These are phyloP conservation scores for Mellivora capensis DNA, from an alignment of 2,113 vertebrate genomes.

Conservation along the genomic window DNA sequence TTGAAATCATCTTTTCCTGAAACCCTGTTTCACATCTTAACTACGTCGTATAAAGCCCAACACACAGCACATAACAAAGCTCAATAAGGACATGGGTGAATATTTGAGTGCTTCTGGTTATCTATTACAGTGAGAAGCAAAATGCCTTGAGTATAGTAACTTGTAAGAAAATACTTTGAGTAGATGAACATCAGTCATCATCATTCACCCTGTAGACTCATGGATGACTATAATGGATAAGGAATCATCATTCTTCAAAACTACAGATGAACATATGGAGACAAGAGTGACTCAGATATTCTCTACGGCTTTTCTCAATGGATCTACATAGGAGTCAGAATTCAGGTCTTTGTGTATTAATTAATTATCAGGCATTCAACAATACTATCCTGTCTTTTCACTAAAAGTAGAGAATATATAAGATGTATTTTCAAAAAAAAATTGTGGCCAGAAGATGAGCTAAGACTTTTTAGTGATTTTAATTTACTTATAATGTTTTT, in stretches of 20 bases:
- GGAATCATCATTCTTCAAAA: background rate
- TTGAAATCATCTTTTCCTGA: background rate
- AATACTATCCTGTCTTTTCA: background rate
- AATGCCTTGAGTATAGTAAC: background rate
- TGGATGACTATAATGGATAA: background rate
- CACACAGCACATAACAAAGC: background rate
- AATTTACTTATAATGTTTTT: background rate
- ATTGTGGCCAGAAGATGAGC: background rate
- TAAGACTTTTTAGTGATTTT: background rate
- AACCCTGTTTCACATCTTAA: background rate
- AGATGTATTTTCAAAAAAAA: background rate
- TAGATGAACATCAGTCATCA: background rate
- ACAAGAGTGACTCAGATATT: background rate
- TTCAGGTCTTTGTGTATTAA: background rate
- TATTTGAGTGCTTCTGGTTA: background rate
- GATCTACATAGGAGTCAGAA: background rate
- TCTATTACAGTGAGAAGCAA: background rate
- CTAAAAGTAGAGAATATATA: background rate
- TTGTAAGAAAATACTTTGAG: background rate
- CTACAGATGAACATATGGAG: background rate
- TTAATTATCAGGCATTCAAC: background rate
- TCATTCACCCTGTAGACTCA: background rate
- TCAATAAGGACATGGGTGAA: background rate
- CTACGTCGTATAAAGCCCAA: background rate
- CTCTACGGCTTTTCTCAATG: background rate